Evolutionary conservation across 2,797 vertebrate genomes (phyloP).

Genomic region (Iguana delicatissima): DNA sequence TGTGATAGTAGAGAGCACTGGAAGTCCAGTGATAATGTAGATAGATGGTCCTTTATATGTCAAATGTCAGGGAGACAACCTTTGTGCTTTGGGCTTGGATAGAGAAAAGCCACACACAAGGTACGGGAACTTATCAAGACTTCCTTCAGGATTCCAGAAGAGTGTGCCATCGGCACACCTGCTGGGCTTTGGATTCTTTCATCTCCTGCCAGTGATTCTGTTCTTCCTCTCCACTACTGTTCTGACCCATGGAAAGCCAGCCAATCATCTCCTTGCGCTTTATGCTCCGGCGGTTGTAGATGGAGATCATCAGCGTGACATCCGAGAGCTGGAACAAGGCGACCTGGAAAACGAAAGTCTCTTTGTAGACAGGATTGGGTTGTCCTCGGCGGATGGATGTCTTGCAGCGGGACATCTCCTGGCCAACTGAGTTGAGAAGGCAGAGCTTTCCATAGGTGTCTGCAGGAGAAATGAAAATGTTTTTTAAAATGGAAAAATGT

Average conservation of each 20-base stretch:
- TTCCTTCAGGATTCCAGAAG: slow-evolving; percentile 89
- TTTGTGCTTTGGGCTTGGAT: not conserved
- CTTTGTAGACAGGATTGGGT: slow-evolving; percentile 97
- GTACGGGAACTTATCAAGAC: not conserved
- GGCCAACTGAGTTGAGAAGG: slow-evolving; percentile 92
- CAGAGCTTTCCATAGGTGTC: slow-evolving; percentile 95
- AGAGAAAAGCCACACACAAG: not conserved
- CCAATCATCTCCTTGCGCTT: slow-evolving; percentile 98
- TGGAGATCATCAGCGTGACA: slow-evolving; percentile 92
- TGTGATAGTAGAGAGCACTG: not conserved
- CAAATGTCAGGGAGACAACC: not conserved
- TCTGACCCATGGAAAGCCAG: slow-evolving; percentile 94
- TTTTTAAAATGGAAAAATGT: not conserved
- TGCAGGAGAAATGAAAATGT: slow-evolving; percentile 64
- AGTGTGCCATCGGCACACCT: slow-evolving; percentile 94
- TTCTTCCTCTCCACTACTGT: slow-evolving; percentile 93
- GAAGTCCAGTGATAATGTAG: not conserved
- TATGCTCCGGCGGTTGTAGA: slow-evolving; percentile 94
- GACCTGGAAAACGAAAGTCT: slow-evolving; percentile 98
- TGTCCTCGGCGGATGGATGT: slow-evolving; percentile 93
- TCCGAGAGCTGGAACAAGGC: slow-evolving; percentile 97
- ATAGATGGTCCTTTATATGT: not conserved
- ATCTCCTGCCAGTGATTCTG: slow-evolving; percentile 95
- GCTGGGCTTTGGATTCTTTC: slow-evolving; percentile 88
- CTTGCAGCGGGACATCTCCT: slow-evolving; percentile 96